These are phyloP conservation scores for Brenthis daphne DNA, from an alignment of 2,888 invertebrate genomes.

Conservation along the genomic window DNA sequence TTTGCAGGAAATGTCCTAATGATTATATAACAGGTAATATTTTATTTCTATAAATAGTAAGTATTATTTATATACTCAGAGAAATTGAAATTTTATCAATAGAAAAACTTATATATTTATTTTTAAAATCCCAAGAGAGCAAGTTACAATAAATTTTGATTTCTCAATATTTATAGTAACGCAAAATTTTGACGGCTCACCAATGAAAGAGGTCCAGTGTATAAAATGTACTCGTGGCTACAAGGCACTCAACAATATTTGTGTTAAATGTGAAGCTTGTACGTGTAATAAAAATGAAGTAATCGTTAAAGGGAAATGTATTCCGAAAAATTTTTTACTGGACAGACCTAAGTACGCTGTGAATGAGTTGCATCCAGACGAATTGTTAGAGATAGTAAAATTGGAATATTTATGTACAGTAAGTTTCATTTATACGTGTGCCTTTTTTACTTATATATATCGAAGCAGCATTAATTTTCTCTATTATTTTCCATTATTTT, in stretches of 20 bases:
- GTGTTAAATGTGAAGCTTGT: constrained; percentile 63
- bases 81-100: neutral
- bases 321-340: constrained; percentile 59
- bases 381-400: constrained; percentile 62
- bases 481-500: no score
- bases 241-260: constrained; percentile 52
- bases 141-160: neutral
- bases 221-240: constrained; percentile 69
- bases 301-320: constrained; percentile 57
- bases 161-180: constrained; percentile 54
- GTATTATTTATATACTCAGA: neutral
- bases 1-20: constrained; percentile 68
- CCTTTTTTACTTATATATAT: no score
- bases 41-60: neutral
- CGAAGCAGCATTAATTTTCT: no score
- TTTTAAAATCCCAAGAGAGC: no score
- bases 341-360: constrained; percentile 63
- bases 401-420: constrained; percentile 70
- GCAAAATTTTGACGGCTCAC: constrained; percentile 68
- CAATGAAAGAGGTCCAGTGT: constrained; percentile 69
- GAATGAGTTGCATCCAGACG: constrained; percentile 54
- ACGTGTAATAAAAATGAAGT: constrained; percentile 56
- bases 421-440: constrained; percentile 41
- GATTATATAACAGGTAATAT: constrained; percentile 66
- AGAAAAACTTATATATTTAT: no score